Conservation (phyloP, 2,113 vertebrate species). For the Electrona antarctica region DNA sequence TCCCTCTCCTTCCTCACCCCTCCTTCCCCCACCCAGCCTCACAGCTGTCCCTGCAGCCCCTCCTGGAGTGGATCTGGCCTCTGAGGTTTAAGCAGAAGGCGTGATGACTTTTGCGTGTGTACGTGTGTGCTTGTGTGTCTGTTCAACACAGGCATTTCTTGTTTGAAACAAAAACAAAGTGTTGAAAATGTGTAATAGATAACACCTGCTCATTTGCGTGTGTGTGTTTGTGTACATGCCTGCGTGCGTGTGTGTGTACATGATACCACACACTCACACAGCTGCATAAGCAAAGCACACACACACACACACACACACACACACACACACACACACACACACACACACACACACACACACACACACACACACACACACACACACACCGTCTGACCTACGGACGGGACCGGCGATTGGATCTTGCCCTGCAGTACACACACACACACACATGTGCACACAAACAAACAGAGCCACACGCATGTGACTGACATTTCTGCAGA, state of each 20-base stretch:
- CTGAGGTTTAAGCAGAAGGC: constrained; percentile 74
- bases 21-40: constrained; percentile 75
- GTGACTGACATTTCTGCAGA: too few species aligned
- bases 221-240: not conserved
- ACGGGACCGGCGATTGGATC: too few species aligned
- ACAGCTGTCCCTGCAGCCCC: constrained; percentile 78
- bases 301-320: constrained; percentile 2
- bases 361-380: constrained; percentile 19
- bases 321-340: constrained; percentile 19
- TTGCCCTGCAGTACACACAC: too few species aligned
- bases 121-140: too few species aligned
- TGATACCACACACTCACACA: too few species aligned
- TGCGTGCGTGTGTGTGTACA: not conserved
- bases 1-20: constrained; percentile 68
- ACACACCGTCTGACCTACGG: too few species aligned
- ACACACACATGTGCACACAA: not conserved
- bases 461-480: too few species aligned
- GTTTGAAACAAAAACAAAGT: constrained; percentile 40
- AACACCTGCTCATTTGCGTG: not conserved
- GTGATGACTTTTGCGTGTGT: constrained; percentile 41
- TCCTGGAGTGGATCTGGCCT: constrained; percentile 67
- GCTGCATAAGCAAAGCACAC: too few species aligned
- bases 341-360: constrained; percentile 14
- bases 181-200: constrained; percentile 17
- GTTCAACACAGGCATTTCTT: constrained; percentile 23